Conservation (phyloP, 2,797 vertebrate genomes). For the Falco rusticolus region DNA sequence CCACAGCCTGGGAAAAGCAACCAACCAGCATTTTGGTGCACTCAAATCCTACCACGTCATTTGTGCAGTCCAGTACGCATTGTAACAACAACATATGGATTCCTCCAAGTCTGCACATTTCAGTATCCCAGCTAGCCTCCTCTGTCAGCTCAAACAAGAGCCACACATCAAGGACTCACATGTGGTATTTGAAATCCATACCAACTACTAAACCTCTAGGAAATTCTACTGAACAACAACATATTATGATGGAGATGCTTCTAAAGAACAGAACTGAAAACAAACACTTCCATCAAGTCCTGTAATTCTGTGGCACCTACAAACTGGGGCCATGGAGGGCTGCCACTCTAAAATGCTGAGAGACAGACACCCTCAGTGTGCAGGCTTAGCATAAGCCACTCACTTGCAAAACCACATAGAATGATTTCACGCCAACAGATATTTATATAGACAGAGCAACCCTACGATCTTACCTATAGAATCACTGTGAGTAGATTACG, state of each 20-base stretch:
- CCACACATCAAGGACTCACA: neutral
- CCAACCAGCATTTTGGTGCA: neutral
- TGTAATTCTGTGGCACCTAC: neutral
- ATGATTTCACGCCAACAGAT: constrained; percentile 11
- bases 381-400: neutral
- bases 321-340: neutral
- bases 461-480: neutral
- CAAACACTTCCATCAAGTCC: neutral
- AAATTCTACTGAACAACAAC: neutral
- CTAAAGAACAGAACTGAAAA: neutral
- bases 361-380: neutral
- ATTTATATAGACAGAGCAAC: constrained; percentile 11
- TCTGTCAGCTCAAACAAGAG: neutral
- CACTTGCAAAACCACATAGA: constrained; percentile 1
- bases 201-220: neutral
- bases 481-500: constrained; percentile 2
- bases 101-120: neutral
- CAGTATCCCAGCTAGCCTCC: neutral
- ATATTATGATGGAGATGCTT: neutral
- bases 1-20: neutral
- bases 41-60: neutral
- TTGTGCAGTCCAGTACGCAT: neutral
- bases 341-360: neutral
- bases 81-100: neutral
- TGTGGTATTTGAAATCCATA: neutral